Evolutionary conservation across 2,113 vertebrate genomes (phyloP), one percentile per base, ranked within the genome.

Genomic region (Dendrocopos noguchii): DNA sequence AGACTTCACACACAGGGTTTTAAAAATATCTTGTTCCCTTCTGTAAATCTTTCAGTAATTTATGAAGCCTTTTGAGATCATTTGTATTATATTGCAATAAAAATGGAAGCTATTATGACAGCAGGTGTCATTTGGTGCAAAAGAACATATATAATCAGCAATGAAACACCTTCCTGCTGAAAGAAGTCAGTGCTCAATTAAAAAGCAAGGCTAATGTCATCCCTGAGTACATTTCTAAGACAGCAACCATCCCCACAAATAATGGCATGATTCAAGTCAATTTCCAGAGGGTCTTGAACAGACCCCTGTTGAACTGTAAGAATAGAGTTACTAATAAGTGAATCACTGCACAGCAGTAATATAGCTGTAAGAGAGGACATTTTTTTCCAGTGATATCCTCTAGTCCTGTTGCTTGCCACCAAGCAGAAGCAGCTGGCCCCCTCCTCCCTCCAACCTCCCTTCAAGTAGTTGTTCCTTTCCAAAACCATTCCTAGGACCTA

Each of bases 81-180:
- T 90, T 91, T 72, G 13, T 92, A 79, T 88, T 93, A 68, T 50
- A 84, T 68, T 88, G 76, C 61, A 86, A 90, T 91, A 91, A 94
- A 92, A 95, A 87, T 88, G 82, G 90, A 93, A 95, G 65, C 57
- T 95, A 80, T 96, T 90, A 93, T 91, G 93, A 96, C 90, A 91
- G 86, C 57, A 90, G 59, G 64, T 94, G 87, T 95, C 89, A 92
- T 94, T 76, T 80, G 65, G 75, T 92, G 75, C 76, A 68, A 68
- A 91, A 29, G 87, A 95, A 88, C 78, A 80, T 87, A 61, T 50
- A 92, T 93, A 94, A 95, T 96, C 80, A 96, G 64, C 22, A 57
- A 89, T 59, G 57, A 94, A 92, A 90, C 78, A 87, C 29, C 53
- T 91, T 94, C 18, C 80, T 91, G 84, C 57, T 88, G 44, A 57